Evolutionary conservation across 2,797 vertebrate genomes (phyloP).

Genomic region (Limosa lapponica): DNA sequence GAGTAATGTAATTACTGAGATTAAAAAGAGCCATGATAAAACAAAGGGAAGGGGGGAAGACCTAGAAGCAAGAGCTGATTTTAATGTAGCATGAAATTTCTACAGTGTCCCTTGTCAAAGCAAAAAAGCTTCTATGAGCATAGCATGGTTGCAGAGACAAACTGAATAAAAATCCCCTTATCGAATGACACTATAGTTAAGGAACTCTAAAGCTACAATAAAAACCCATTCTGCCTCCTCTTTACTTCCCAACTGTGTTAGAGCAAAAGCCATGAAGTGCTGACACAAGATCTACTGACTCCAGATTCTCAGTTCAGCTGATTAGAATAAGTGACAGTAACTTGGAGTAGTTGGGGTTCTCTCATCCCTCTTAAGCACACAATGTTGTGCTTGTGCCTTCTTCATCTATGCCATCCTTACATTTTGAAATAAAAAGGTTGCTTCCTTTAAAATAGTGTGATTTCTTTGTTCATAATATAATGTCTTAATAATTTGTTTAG

Average conservation of each 20-base stretch:
- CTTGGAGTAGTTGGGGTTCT: not conserved
- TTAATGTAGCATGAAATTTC: not conserved
- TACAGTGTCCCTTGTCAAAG: not conserved
- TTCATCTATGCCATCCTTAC: not conserved
- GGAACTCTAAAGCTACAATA: not conserved
- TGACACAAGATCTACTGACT: not conserved
- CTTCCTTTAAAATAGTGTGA: not conserved
- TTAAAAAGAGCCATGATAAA: not conserved
- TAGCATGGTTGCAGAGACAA: not conserved
- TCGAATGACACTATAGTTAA: not conserved
- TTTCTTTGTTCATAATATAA: not conserved
- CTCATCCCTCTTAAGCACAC: fast-evolving
- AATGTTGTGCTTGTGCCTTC: not conserved
- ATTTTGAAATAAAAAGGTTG: not conserved
- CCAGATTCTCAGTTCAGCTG: not conserved
- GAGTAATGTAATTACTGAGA: not conserved
- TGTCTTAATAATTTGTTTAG: not conserved
- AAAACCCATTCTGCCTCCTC: not conserved
- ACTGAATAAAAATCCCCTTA: not conserved
- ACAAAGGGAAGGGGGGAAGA: not conserved
- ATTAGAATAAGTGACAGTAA: not conserved
- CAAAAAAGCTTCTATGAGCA: not conserved
- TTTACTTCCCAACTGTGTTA: not conserved
- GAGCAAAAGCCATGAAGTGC: not conserved
- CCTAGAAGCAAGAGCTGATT: not conserved